Evolutionary conservation across 2,797 vertebrate genomes (phyloP), one percentile per base, ranked within the genome.

Genomic region (Harpagifer antarcticus): DNA sequence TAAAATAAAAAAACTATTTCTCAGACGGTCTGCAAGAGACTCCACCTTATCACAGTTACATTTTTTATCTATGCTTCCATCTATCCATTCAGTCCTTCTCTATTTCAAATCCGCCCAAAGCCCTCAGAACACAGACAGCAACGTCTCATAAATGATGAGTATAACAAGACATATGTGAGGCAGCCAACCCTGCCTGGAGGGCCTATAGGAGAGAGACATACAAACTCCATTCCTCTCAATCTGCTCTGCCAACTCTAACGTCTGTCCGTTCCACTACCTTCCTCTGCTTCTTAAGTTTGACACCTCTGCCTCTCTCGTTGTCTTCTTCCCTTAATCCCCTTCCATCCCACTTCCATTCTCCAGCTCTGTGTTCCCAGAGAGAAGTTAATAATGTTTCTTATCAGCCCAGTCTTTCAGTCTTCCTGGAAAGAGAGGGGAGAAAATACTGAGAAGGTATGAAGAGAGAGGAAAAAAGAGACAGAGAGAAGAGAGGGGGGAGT

Each of bases 321-420:
- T 85, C 78, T 66, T 53, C 55, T 71, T 74, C 61, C 65, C 72
- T 74, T 85, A 76, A 70, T 74, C 75, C 61, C 79, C 78, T 76
- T 74, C 75, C 65, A 67, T 74, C 68, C 66, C 53, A 79, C 71
- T 74, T 61, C 72, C 67, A 79, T 86, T 86, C 75, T 74, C 17
- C 27, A 37, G 58, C 80, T 71, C 78, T 83, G 72, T 82, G 78
- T 86, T 90, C 86, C 88, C 73, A 84, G 77, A 85, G 86, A 84
- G 81, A 90, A 89, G 89, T 93, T 89, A 94, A 94, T 92, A 95
- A 90, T 90, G 91, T 93, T 91, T 91, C 92, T 94, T 94, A 94
- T 94, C 89, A 80, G 84, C 78, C 31, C 70, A 48, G 82, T 89
- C 87, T 86, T 87, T 92, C 84, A 88, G 79, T 83, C 74, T 74